Base-by-base conservation (phyloP, 2,888 invertebrate genomes). In the Lathronympha strigana region DNA sequence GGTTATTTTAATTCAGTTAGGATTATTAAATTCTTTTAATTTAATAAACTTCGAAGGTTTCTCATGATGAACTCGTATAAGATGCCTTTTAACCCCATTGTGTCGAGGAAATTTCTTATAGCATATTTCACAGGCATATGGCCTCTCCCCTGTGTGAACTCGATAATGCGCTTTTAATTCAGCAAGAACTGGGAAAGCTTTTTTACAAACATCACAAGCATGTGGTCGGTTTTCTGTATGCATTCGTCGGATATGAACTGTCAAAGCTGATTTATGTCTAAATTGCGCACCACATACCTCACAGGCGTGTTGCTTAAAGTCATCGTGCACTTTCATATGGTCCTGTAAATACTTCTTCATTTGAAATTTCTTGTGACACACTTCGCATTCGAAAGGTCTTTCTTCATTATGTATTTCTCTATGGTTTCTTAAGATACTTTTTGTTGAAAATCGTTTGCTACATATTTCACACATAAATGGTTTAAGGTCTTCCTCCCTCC, bases 1-100 rank as follows among this genome's bases (percentile, higher is more conserved):
- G n/a, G n/a, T n/a, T n/a, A n/a, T n/a, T n/a, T n/a, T n/a, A n/a
- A n/a, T n/a, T 36, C 33, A 36, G 9, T 23, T 47, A 15, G 19
- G 23, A 47, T 47, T 47, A 13, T 47, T 47, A 47, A 47, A 47
- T 47, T 47, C 47, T 23, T 70, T 75, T 75, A 47, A 47, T 47
- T 47, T 47, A n/a, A 47, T 47, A 47, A 47, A 47, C 9, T 23
- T 47, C 47, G 47, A 23, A 23, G 51, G 51, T 31, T 51, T 33
- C 5, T 51, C 51, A 33, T 31, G 31, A 9, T 47, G 47, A 5
- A 47, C 47, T 47, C 47, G 23, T 23, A 47, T 23, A 23, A 47
- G 47, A 23, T 47, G 47, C 3, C 47, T 23, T n/a, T 47, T 47
- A 17, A 47, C 47, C 0, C 31, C 28, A 4, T 51, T 17, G 1